These are phyloP conservation scores for Mimachlamys varia DNA, from an alignment of 2,888 invertebrate species.

Conservation along the genomic window DNA sequence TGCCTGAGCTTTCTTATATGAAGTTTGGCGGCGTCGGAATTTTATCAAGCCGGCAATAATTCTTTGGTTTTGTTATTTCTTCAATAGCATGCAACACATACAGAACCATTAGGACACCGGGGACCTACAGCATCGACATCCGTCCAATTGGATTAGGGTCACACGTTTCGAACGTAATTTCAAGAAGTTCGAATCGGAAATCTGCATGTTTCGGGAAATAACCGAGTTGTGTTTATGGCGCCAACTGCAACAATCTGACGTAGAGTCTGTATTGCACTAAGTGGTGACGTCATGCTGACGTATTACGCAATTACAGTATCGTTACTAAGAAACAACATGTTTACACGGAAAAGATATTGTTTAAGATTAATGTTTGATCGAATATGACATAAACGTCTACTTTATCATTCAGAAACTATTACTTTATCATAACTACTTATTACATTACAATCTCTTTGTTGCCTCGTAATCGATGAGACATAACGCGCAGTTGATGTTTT, in stretches of 20 bases:
- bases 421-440: too few species aligned
- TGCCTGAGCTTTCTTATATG: neutral
- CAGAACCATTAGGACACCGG: neutral
- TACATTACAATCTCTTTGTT: too few species aligned
- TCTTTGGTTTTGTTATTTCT: conserved; percentile 16
- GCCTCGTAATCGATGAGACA: too few species aligned
- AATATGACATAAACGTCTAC: neutral
- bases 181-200: neutral
- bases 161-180: neutral
- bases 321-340: neutral
- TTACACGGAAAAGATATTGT: neutral
- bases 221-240: neutral
- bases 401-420: neutral
- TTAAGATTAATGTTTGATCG: neutral
- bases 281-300: neutral
- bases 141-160: neutral
- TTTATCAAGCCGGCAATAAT: conserved; percentile 9
- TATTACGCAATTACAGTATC: neutral
- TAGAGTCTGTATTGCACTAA: neutral
- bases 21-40: conserved; percentile 18
- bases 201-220: neutral
- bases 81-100: neutral
- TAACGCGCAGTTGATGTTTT: too few species aligned
- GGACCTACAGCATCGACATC: neutral
- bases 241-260: neutral